Evolutionary conservation across 2,113 vertebrate genomes (phyloP).

Genomic region (Malurus alboscapulatus): DNA sequence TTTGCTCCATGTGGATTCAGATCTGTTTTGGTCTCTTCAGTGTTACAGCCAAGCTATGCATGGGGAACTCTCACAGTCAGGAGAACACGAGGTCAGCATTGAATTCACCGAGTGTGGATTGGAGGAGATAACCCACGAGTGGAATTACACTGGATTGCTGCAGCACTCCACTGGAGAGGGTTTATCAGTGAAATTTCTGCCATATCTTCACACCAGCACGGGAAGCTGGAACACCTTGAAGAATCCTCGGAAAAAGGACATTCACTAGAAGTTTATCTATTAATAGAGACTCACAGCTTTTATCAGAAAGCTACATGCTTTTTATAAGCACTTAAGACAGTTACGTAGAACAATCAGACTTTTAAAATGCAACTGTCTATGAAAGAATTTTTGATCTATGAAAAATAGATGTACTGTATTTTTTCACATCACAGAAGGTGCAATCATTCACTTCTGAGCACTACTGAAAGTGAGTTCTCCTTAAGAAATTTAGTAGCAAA

Average conservation of each 20-base stretch:
- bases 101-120: slow-evolving; percentile 30
- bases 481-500: slow-evolving; percentile 72
- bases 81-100: slow-evolving; percentile 13
- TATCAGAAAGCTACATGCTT: slow-evolving; percentile 50
- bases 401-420: slow-evolving; percentile 71
- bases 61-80: slow-evolving; percentile 27
- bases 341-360: slow-evolving; percentile 48
- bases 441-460: slow-evolving; percentile 69
- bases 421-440: slow-evolving; percentile 68
- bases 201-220: slow-evolving; percentile 27
- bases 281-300: slow-evolving; percentile 47
- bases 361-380: slow-evolving; percentile 63
- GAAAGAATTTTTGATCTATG: slow-evolving; percentile 73
- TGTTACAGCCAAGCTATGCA: slow-evolving; percentile 59
- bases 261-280: slow-evolving; percentile 43
- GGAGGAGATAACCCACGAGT: not conserved
- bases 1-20: slow-evolving; percentile 35
- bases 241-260: slow-evolving; percentile 32
- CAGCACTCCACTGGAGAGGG: slow-evolving; percentile 39
- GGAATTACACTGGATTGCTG: slow-evolving; percentile 67
- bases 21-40: slow-evolving; percentile 61
- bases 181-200: not conserved
- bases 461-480: slow-evolving; percentile 76
- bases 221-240: slow-evolving; percentile 57
- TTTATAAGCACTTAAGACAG: slow-evolving; percentile 63